These are phyloP conservation scores for Campoletis raptor DNA, from an alignment of 2,888 invertebrate species.

Conservation along the genomic window DNA sequence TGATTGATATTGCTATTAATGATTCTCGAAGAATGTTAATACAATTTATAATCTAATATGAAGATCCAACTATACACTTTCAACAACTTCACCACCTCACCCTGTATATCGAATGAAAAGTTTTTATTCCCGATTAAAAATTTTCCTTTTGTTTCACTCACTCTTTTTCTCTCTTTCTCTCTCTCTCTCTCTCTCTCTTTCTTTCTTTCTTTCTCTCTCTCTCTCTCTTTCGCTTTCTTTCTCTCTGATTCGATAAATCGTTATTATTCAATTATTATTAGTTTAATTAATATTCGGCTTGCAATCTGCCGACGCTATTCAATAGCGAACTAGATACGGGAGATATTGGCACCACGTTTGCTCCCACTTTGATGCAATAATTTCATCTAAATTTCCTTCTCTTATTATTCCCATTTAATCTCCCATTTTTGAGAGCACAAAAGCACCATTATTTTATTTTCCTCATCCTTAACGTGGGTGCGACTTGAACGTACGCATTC, in stretches of 20 bases:
- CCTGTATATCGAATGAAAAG: slow-evolving; percentile 66
- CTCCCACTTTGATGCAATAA: slow-evolving; percentile 79
- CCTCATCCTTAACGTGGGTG: slow-evolving; percentile 20
- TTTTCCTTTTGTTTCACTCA: slow-evolving; percentile 72
- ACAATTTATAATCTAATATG: slow-evolving; percentile 78
- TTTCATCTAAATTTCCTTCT: slow-evolving; percentile 66
- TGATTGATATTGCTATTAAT: slow-evolving; percentile 75
- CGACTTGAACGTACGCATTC: slow-evolving; percentile 39
- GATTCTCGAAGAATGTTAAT: slow-evolving; percentile 67
- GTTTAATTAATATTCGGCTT: slow-evolving; percentile 67
- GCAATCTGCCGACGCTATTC: slow-evolving; percentile 70
- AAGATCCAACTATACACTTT: slow-evolving; percentile 72
- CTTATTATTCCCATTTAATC: slow-evolving; percentile 33
- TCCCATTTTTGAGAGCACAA: slow-evolving; percentile 58
- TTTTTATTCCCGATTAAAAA: slow-evolving; percentile 30
- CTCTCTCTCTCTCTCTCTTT: slow-evolving; percentile 58
- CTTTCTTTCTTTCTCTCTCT: slow-evolving; percentile 70
- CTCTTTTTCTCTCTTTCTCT: slow-evolving; percentile 64
- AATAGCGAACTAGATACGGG: slow-evolving; percentile 79
- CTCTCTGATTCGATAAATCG: slow-evolving; percentile 72
- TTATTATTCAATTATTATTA: slow-evolving; percentile 71
- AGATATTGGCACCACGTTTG: slow-evolving; percentile 85
- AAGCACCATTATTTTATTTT: slow-evolving; percentile 59
- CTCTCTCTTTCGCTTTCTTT: slow-evolving; percentile 67
- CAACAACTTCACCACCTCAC: slow-evolving; percentile 79